These are phyloP conservation scores for Kryphioiulus occultus DNA, from an alignment of 2,888 invertebrate genomes.

Conservation along the genomic window DNA sequence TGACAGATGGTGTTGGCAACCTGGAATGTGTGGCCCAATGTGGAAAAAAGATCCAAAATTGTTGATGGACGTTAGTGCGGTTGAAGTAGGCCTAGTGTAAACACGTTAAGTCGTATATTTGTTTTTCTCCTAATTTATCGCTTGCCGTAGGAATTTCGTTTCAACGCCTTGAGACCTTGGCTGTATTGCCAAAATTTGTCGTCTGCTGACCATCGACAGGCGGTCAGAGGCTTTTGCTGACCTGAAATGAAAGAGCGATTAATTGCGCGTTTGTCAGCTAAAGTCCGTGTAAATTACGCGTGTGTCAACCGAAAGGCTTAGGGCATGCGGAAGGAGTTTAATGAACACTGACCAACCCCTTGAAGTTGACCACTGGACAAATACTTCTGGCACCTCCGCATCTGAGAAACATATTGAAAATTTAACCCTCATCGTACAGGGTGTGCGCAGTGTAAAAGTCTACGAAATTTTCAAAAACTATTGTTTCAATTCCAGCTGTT, in stretches of 20 bases:
- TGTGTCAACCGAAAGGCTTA: background rate
- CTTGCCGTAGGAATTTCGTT: background rate
- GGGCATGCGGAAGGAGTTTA: background rate
- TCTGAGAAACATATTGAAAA: background rate
- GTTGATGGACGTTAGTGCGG: background rate
- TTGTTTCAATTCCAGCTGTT: too few relatives aligned
- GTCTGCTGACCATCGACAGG: background rate
- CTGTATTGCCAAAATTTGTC: background rate
- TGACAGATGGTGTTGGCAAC: too few relatives aligned
- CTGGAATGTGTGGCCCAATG: too few relatives aligned
- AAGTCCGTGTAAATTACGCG: background rate
- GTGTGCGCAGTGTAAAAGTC: background rate
- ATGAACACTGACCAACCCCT: background rate
- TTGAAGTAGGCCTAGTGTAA: background rate
- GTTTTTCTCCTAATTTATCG: background rate
- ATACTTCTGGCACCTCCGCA: background rate
- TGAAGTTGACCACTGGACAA: background rate
- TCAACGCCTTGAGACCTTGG: background rate
- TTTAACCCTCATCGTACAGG: background rate
- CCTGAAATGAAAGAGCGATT: background rate
- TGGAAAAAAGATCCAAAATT: background rate
- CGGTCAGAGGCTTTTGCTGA: background rate
- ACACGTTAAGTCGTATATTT: background rate
- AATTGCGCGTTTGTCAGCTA: background rate
- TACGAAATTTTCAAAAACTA: too few relatives aligned